These are phyloP conservation scores for Apotomis turbidana DNA, from an alignment of 2,888 invertebrate species.

Conservation along the genomic window DNA sequence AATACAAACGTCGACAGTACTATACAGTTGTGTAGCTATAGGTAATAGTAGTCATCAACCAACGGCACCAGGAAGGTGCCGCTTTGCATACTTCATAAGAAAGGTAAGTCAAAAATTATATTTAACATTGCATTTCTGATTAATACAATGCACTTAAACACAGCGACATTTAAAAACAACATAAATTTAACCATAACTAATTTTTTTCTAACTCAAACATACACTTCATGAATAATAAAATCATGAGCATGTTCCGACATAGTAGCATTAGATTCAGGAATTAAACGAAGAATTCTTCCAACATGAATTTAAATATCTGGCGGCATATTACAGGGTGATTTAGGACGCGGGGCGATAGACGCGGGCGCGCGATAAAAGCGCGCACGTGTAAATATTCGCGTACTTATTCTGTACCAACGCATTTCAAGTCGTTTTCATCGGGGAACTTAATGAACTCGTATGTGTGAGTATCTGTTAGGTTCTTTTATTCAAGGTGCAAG, in stretches of 20 bases:
- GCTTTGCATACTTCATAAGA: too few species aligned
- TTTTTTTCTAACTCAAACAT: slow-evolving; percentile 7
- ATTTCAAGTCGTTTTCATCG: slow-evolving; percentile 38
- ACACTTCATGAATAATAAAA: slow-evolving; percentile 20
- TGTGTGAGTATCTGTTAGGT: background rate
- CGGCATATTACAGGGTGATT: slow-evolving; percentile 50
- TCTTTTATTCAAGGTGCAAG: too few species aligned
- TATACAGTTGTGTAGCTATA: too few species aligned
- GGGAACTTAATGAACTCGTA: slow-evolving; percentile 14
- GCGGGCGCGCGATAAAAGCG: slow-evolving; percentile 47
- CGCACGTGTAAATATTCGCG: slow-evolving; percentile 44
- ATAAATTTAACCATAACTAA: background rate
- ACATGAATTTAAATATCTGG: slow-evolving; percentile 51
- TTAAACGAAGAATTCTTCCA: slow-evolving; percentile 35
- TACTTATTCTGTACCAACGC: slow-evolving; percentile 38
- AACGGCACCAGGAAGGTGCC: too few species aligned
- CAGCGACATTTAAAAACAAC: background rate
- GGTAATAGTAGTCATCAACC: too few species aligned
- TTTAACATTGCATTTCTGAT: too few species aligned
- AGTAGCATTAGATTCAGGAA: slow-evolving; percentile 11
- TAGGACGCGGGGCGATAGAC: slow-evolving; percentile 48
- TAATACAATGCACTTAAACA: too few species aligned
- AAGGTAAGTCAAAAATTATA: too few species aligned
- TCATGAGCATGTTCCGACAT: slow-evolving; percentile 19
- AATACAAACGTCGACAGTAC: too few species aligned